These are phyloP conservation scores for Aporophyla lueneburgensis DNA, from an alignment of 2,888 invertebrate genomes.

Conservation along the genomic window DNA sequence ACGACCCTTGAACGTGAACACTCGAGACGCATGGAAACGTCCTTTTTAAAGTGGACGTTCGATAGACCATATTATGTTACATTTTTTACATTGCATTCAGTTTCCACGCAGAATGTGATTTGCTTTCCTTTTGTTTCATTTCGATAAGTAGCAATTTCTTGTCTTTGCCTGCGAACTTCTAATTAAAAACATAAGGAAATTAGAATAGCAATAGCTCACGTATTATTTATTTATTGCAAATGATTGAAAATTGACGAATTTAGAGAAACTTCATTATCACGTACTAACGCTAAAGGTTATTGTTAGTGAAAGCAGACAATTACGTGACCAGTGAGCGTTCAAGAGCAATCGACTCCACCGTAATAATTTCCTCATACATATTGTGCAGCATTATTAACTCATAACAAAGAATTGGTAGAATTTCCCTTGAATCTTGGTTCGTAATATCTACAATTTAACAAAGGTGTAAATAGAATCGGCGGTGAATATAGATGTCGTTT, in stretches of 20 bases:
- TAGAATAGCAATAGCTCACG: conserved; percentile 41
- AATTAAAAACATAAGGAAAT: conserved; percentile 35
- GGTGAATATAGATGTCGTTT: conserved; percentile 50
- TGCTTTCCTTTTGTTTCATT: not conserved
- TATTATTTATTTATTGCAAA: conserved; percentile 22
- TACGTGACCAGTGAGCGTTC: conserved; percentile 75
- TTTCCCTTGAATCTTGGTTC: conserved; percentile 5
- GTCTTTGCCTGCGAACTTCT: not conserved
- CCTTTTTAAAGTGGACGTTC: conserved; percentile 27
- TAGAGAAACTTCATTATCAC: conserved; percentile 59
- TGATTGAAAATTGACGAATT: conserved; percentile 40
- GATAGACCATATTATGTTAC: conserved; percentile 1
- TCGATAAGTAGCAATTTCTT: not conserved
- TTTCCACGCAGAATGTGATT: not conserved
- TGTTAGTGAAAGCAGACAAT: conserved; percentile 73
- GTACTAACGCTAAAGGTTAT: conserved; percentile 61
- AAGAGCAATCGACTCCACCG: conserved; percentile 69
- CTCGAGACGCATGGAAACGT: conserved; percentile 46
- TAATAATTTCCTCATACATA: conserved; percentile 75
- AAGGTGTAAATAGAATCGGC: conserved; percentile 8
- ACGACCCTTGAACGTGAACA: conserved; percentile 34
- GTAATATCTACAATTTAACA: conserved; percentile 3
- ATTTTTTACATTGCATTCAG: conserved; percentile 6
- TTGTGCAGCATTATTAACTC: conserved; percentile 13
- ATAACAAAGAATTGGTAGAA: conserved; percentile 20